Conservation (phyloP, 1,140 invertebrate genomes). For the Pogonomyrmex barbatus region DNA sequence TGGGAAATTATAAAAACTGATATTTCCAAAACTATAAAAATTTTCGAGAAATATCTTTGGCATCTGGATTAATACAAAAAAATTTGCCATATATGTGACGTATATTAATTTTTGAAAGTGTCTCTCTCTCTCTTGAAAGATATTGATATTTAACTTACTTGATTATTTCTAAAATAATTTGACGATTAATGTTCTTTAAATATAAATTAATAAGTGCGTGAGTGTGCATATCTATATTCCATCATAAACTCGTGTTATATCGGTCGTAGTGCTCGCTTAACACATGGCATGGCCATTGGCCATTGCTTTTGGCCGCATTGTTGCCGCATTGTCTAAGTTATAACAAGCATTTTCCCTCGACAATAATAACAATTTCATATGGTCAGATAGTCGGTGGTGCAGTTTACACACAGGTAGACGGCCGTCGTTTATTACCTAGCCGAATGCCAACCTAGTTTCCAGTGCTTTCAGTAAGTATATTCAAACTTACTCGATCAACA, state of each 20-base stretch:
- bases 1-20: neutral
- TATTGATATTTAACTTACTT: neutral
- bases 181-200: neutral
- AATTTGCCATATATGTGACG: too few relatives aligned
- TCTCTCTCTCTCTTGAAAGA: neutral
- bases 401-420: constrained; percentile 67
- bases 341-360: constrained; percentile 60
- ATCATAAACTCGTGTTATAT: neutral
- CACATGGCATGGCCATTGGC: neutral
- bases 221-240: neutral
- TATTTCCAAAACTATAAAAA: neutral
- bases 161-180: constrained; percentile 22
- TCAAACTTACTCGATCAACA: constrained; percentile 69
- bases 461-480: constrained; percentile 66
- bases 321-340: constrained; percentile 38
- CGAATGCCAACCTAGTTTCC: constrained; percentile 67
- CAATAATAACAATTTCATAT: constrained; percentile 74
- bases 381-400: constrained; percentile 65
- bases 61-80: neutral
- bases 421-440: constrained; percentile 66
- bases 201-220: constrained; percentile 6
- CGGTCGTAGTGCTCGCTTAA: neutral
- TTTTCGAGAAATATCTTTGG: neutral
- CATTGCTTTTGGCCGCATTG: constrained; percentile 37
- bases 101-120: too few relatives aligned